Percentiles rank a stretch among this genome's conserved stretches.
phyloP scores from a whole-genome alignment of 2,888 invertebrate species.

The Theretra japonica region DNA sequence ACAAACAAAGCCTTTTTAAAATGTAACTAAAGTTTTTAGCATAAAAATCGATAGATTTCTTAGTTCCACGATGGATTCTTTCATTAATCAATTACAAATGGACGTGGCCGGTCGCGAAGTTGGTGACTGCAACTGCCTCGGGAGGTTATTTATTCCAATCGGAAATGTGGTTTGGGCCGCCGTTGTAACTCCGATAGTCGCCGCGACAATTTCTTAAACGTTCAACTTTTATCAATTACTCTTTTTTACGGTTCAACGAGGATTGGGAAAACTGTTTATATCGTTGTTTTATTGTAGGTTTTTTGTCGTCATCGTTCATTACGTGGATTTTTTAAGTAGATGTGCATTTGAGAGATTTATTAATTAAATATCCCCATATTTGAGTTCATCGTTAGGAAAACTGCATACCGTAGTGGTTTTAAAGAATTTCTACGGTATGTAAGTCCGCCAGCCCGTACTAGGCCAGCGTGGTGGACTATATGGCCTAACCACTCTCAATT shows the following conservation, averaged over 20 bases:
- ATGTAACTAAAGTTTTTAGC: background rate
- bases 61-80: background rate
- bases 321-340: too few relatives aligned
- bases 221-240: conserved; percentile 10
- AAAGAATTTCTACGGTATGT: too few relatives aligned
- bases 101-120: background rate
- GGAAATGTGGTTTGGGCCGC: conserved; percentile 21
- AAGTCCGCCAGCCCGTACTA: too few relatives aligned
- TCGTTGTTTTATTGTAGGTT: too few relatives aligned
- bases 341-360: too few relatives aligned
- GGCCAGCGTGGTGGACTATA: too few relatives aligned
- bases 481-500: too few relatives aligned
- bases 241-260: background rate
- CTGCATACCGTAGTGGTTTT: too few relatives aligned
- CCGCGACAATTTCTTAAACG: conserved; percentile 19
- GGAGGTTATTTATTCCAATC: conserved; percentile 35
- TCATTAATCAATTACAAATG: background rate
- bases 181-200: background rate
- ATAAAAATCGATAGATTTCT: background rate
- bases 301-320: too few relatives aligned
- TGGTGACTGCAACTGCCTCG: background rate
- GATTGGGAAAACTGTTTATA: background rate
- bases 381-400: too few relatives aligned
- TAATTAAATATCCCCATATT: too few relatives aligned
- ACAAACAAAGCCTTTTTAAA: too few relatives aligned